These are phyloP conservation scores for Crossaster papposus DNA, from an alignment of 53 echinoderm and acorn worm species.

Conservation along the genomic window DNA sequence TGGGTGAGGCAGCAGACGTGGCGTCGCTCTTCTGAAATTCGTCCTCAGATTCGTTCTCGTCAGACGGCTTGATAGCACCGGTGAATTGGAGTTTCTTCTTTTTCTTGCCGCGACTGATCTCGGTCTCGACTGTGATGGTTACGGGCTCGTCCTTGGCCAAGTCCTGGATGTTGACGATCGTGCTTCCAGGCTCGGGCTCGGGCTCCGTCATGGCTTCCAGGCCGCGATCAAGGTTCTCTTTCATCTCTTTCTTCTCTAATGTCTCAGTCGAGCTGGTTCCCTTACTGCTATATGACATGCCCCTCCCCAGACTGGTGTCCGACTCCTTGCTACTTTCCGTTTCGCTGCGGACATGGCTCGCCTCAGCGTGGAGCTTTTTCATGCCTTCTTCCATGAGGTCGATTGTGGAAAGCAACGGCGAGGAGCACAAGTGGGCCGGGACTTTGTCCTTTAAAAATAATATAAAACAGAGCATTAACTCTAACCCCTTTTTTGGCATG, in stretches of 20 bases:
- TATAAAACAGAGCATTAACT: conserved; percentile 1
- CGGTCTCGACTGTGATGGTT: conserved; percentile 63
- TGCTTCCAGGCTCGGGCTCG: conserved; percentile 26
- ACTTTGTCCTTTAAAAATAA: conserved; percentile 63
- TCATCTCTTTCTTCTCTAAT: neutral
- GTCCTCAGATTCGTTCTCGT: conserved; percentile 39
- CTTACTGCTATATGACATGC: neutral
- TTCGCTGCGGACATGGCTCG: conserved; percentile 42
- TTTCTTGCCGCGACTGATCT: conserved; percentile 59
- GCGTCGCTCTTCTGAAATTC: conserved; percentile 11
- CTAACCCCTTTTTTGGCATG: no score
- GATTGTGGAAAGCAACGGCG: conserved; percentile 70
- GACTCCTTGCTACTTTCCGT: conserved; percentile 65
- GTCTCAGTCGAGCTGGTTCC: conserved; percentile 1
- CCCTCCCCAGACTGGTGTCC: conserved; percentile 50
- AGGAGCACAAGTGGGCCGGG: conserved; percentile 89
- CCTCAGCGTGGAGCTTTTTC: conserved; percentile 60
- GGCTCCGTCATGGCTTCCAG: conserved; percentile 53
- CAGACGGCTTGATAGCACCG: conserved; percentile 36
- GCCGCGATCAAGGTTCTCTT: conserved; percentile 23
- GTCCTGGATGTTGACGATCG: conserved; percentile 29
- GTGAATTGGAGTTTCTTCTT: conserved; percentile 58
- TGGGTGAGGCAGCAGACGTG: neutral
- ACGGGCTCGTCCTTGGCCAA: conserved; percentile 35
- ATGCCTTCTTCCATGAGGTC: conserved; percentile 82